Conservation (phyloP, 2,888 invertebrate genomes). For the Diplolepis rosae region DNA sequence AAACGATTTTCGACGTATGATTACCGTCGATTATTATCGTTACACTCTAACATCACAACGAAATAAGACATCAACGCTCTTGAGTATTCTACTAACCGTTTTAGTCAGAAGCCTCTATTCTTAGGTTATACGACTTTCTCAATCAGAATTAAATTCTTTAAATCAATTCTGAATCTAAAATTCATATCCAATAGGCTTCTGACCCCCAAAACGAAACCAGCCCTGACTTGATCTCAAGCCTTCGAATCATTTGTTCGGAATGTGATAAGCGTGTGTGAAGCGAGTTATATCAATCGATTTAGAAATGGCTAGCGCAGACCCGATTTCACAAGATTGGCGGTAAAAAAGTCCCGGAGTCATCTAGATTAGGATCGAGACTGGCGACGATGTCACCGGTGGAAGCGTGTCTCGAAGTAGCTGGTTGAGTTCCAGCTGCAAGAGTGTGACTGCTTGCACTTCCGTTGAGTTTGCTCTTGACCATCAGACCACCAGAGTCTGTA, state of each 20-base stretch:
- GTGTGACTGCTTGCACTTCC: slow-evolving; percentile 72
- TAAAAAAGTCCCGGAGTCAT: slow-evolving; percentile 79
- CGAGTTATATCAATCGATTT: slow-evolving; percentile 44
- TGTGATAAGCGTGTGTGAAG: not conserved
- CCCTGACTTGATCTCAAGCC: too few relatives aligned
- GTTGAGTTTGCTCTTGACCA: slow-evolving; percentile 69
- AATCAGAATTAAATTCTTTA: too few relatives aligned
- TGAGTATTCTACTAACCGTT: too few relatives aligned
- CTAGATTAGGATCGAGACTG: slow-evolving; percentile 74
- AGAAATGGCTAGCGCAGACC: slow-evolving; percentile 71
- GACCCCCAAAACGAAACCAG: too few relatives aligned
- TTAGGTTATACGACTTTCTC: too few relatives aligned
- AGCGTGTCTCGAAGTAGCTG: slow-evolving; percentile 69
- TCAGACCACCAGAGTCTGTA: slow-evolving; percentile 58
- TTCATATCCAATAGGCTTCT: too few relatives aligned
- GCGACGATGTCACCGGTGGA: slow-evolving; percentile 74
- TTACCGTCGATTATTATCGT: not conserved
- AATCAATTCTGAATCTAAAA: too few relatives aligned
- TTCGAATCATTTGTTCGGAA: not conserved
- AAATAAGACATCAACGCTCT: too few relatives aligned
- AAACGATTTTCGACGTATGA: not conserved
- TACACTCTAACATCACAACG: not conserved
- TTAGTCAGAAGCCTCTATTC: too few relatives aligned
- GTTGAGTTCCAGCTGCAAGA: slow-evolving; percentile 66
- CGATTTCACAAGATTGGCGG: slow-evolving; percentile 78